phyloP scores from a whole-genome alignment of 2,113 vertebrate species.

The Cichladusa arquata region DNA sequence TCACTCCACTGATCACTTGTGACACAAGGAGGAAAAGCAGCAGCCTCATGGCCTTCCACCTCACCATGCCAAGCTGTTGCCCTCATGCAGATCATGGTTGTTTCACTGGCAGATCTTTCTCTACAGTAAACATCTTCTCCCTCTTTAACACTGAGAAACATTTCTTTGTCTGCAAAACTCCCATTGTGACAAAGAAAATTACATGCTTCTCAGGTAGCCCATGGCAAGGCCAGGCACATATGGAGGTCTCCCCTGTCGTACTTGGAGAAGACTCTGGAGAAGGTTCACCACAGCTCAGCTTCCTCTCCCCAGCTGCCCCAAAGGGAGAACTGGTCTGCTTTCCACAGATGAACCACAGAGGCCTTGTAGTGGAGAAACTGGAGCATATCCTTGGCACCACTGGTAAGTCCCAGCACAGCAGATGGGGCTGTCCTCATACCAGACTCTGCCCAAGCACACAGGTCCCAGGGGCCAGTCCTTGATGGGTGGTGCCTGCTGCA shows the following conservation, averaged over 20 bases:
- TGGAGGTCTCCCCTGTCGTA: fast-evolving
- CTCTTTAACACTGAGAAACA: background rate
- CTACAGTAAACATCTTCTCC: background rate
- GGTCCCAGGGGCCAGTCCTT: background rate
- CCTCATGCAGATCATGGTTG: background rate
- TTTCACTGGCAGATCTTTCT: background rate
- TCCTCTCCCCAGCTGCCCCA: background rate
- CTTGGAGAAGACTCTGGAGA: background rate
- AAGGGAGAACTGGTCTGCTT: background rate
- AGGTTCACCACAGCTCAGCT: background rate
- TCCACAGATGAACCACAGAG: background rate
- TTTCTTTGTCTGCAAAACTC: background rate
- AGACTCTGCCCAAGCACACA: background rate
- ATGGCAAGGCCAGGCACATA: background rate
- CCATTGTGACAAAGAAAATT: background rate
- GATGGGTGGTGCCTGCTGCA: background rate
- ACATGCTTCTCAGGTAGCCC: background rate
- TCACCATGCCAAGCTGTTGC: background rate
- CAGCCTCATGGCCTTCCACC: background rate
- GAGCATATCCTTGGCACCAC: background rate
- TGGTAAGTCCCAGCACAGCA: background rate
- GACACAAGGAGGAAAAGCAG: background rate
- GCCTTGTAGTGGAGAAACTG: background rate
- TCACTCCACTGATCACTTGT: background rate
- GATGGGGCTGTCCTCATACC: fast-evolving